Evolutionary conservation across 1,140 invertebrate species (phyloP).

Genomic region (Cydia fagiglandana): DNA sequence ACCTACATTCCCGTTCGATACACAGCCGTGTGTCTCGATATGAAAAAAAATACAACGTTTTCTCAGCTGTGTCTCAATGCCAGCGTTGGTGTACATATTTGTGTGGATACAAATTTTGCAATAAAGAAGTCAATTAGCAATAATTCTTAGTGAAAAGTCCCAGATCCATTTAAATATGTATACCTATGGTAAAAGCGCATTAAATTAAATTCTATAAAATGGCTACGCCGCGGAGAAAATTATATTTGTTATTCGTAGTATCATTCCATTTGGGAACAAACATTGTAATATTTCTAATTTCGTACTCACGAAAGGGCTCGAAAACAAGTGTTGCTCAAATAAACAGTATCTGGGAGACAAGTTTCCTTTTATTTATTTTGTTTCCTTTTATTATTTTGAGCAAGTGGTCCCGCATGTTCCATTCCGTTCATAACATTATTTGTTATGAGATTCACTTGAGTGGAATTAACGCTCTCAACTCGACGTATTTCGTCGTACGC

Average conservation of each 20-base stretch:
- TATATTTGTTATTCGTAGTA: background rate
- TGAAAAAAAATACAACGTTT: too few relatives aligned
- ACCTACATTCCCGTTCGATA: too few relatives aligned
- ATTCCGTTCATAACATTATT: background rate
- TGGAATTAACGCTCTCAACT: conserved; percentile 5
- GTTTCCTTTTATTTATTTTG: conserved; percentile 27
- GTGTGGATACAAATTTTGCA: too few relatives aligned
- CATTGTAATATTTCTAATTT: conserved; percentile 16
- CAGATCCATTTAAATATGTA: too few relatives aligned
- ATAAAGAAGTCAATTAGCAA: too few relatives aligned
- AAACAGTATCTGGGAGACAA: conserved; percentile 6
- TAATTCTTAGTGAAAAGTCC: too few relatives aligned
- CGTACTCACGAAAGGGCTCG: background rate
- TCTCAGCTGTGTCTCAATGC: too few relatives aligned
- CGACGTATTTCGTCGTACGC: background rate
- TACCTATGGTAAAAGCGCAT: too few relatives aligned
- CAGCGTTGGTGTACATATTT: too few relatives aligned
- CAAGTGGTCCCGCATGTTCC: background rate
- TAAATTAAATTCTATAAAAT: too few relatives aligned
- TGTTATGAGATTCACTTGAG: conserved; percentile 22
- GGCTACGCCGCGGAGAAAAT: background rate
- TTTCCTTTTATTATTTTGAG: conserved; percentile 26
- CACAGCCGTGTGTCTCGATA: too few relatives aligned
- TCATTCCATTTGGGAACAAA: background rate
- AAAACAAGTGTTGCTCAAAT: conserved; percentile 19